Percentiles rank a stretch among this genome's conserved stretches.
phyloP scores from a whole-genome alignment of 2,888 invertebrate genomes.

The Lepidochrysops patricia region DNA sequence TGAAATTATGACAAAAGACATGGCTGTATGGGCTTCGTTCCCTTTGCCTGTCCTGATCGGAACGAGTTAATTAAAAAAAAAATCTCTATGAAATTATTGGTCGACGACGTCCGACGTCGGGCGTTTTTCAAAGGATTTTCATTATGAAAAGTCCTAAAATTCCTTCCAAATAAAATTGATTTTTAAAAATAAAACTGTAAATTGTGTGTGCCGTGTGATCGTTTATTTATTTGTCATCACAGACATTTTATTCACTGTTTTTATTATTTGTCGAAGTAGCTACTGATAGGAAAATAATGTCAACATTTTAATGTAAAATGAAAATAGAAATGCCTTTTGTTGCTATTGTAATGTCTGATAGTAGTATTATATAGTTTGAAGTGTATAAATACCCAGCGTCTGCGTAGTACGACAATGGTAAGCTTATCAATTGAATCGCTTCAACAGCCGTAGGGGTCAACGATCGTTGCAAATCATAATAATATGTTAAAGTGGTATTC shows the following conservation, averaged over 20 bases:
- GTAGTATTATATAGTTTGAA: background rate
- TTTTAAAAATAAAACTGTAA: too few species aligned
- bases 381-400: background rate
- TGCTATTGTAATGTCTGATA: background rate
- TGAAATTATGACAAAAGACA: too few species aligned
- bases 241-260: background rate
- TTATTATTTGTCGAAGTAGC: background rate
- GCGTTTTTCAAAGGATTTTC: too few species aligned
- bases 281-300: background rate
- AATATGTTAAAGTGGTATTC: constrained; percentile 16
- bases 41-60: too few species aligned
- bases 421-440: background rate
- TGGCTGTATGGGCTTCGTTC: too few species aligned
- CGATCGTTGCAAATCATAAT: constrained; percentile 3
- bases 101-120: too few species aligned
- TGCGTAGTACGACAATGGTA: background rate
- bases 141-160: too few species aligned
- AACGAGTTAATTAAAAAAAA: too few species aligned
- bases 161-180: too few species aligned
- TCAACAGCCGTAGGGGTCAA: constrained; percentile 6
- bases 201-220: too few species aligned
- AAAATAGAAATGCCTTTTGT: background rate
- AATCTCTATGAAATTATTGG: too few species aligned
- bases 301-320: background rate
- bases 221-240: background rate